Evolutionary conservation across 2,797 vertebrate species (phyloP).

Genomic region (Steatocranus sp.): DNA sequence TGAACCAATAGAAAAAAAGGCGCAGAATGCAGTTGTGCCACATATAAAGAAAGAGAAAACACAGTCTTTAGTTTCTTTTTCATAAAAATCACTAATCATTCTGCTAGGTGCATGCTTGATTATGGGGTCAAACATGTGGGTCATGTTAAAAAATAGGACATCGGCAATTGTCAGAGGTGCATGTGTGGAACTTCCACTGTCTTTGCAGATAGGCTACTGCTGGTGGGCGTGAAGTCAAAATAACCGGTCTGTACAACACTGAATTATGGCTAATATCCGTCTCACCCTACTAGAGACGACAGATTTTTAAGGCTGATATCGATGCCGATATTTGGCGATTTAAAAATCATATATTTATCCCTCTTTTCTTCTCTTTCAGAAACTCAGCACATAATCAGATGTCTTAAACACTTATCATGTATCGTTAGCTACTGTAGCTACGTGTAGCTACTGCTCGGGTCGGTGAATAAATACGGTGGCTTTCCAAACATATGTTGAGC

Average conservation of each 20-base stretch:
- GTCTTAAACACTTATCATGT: background rate
- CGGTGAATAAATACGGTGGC: background rate
- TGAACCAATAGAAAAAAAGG: background rate
- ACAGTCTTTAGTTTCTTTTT: background rate
- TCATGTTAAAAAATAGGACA: background rate
- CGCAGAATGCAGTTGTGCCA: background rate
- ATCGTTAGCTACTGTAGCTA: no score
- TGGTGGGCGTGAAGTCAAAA: background rate
- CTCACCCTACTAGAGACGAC: background rate
- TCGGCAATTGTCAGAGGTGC: background rate
- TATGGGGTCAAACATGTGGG: background rate
- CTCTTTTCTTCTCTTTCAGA: background rate
- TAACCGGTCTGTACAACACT: background rate
- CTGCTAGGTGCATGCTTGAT: background rate
- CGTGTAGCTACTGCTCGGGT: background rate
- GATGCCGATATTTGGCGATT: rapidly evolving
- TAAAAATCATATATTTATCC: background rate
- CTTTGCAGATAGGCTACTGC: background rate
- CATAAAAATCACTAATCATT: background rate
- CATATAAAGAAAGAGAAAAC: background rate
- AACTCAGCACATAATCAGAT: background rate
- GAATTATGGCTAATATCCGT: background rate
- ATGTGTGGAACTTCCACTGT: background rate
- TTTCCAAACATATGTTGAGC: background rate
- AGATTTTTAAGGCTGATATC: background rate